phyloP scores from a whole-genome alignment of 2,888 invertebrate species.

The Acanthosoma haemorrhoidale region DNA sequence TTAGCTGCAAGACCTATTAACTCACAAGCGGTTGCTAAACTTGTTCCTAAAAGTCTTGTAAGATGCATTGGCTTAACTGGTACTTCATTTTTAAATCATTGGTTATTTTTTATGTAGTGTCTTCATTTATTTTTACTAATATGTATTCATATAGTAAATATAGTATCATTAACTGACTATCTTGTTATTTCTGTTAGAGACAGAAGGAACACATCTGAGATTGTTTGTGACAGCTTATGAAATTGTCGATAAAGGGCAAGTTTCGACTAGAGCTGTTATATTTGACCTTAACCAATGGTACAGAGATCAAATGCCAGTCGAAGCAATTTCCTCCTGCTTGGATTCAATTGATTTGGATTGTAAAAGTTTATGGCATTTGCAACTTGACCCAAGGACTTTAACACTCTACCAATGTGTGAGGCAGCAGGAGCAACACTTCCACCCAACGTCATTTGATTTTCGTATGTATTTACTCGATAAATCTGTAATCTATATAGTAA shows the following conservation, averaged over 20 bases:
- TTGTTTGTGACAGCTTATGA: slow-evolving; percentile 16
- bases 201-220: slow-evolving; percentile 8
- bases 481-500: neutral
- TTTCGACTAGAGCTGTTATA: slow-evolving; percentile 45
- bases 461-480: slow-evolving; percentile 52
- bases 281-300: slow-evolving; percentile 96
- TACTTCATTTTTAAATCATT: neutral
- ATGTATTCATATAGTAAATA: neutral
- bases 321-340: slow-evolving; percentile 4
- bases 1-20: neutral
- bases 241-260: neutral
- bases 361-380: slow-evolving; percentile 49
- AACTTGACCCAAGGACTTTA: slow-evolving; percentile 54
- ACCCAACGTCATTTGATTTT: slow-evolving; percentile 73
- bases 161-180: neutral
- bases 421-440: slow-evolving; percentile 75
- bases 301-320: slow-evolving; percentile 49
- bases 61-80: neutral
- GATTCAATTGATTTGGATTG: neutral
- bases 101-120: neutral
- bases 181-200: neutral
- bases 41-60: slow-evolving; percentile 11
- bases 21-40: slow-evolving; percentile 14
- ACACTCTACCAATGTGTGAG: slow-evolving; percentile 59
- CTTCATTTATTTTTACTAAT: neutral